Evolutionary conservation across 1,140 invertebrate species (phyloP).

Genomic region (Pogonomyrmex barbatus): DNA sequence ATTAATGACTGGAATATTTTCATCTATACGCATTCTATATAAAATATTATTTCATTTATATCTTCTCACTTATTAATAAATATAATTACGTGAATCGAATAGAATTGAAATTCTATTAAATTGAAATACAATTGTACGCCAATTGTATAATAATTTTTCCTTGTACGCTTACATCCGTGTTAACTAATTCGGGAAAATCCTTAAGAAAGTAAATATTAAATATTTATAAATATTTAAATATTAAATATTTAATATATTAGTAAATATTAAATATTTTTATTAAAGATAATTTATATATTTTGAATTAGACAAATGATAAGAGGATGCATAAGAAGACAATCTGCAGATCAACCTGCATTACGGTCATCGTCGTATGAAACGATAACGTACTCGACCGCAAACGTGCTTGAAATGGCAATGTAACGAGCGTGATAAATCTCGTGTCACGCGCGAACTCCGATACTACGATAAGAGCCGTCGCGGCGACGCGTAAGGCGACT

Average conservation of each 20-base stretch:
- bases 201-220: not conserved
- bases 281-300: conserved; percentile 1
- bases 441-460: conserved; percentile 48
- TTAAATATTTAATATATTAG: no score
- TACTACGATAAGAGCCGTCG: conserved; percentile 60
- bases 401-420: conserved; percentile 79
- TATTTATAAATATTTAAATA: no score
- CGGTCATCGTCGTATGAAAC: conserved; percentile 52
- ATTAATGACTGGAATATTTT: not conserved
- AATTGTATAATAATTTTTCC: not conserved
- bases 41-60: not conserved
- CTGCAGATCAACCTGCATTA: conserved; percentile 25
- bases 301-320: not conserved
- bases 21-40: not conserved
- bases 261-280: not conserved
- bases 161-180: not conserved
- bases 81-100: not conserved
- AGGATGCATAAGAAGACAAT: not conserved
- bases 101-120: not conserved
- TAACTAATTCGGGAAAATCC: not conserved
- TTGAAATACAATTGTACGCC: not conserved
- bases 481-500: conserved; percentile 44
- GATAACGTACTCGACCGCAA: conserved; percentile 75
- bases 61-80: not conserved
- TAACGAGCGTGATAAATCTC: conserved; percentile 78